These are phyloP conservation scores for Elgonia sp. DNA, from an alignment of 2,888 invertebrate species.

Conservation along the genomic window DNA sequence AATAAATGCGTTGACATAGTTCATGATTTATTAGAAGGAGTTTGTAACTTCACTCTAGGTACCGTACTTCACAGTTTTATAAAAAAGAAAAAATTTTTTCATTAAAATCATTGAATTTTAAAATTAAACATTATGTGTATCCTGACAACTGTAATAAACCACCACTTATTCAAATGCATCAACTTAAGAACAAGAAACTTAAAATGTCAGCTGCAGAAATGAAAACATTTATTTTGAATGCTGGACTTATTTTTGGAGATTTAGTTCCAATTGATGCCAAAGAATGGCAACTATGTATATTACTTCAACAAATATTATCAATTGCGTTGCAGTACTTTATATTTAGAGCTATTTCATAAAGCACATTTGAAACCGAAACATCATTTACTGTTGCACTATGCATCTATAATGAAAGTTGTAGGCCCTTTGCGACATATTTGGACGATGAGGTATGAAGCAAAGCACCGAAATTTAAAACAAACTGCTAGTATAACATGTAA, in stretches of 20 bases:
- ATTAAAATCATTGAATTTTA: constrained; percentile 52
- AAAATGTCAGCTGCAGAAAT: constrained; percentile 70
- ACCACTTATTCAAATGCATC: constrained; percentile 67
- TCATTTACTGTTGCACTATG: constrained; percentile 68
- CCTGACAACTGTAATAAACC: constrained; percentile 66
- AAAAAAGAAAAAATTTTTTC: constrained; percentile 20
- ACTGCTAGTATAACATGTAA: not conserved
- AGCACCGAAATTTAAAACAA: constrained; percentile 25
- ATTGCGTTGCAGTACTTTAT: constrained; percentile 45
- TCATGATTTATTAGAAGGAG: constrained; percentile 57
- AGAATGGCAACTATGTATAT: constrained; percentile 50
- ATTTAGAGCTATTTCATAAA: constrained; percentile 59
- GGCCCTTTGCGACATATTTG: constrained; percentile 66
- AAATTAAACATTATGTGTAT: constrained; percentile 49
- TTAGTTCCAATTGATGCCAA: constrained; percentile 25
- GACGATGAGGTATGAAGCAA: constrained; percentile 37
- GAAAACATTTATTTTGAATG: constrained; percentile 48
- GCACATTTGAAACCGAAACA: constrained; percentile 70
- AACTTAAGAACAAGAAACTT: constrained; percentile 61
- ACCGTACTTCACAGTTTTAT: constrained; percentile 42
- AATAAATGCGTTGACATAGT: constrained; percentile 51
- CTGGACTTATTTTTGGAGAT: constrained; percentile 60
- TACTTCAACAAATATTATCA: constrained; percentile 53
- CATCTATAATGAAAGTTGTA: constrained; percentile 57
- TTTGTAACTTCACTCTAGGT: constrained; percentile 44